A percentile compares a stretch with the other conserved stretches of the same genome.
Evolutionary conservation across 2,888 invertebrate genomes (phyloP).

Genomic region (Trypoxylon attenuatum): DNA sequence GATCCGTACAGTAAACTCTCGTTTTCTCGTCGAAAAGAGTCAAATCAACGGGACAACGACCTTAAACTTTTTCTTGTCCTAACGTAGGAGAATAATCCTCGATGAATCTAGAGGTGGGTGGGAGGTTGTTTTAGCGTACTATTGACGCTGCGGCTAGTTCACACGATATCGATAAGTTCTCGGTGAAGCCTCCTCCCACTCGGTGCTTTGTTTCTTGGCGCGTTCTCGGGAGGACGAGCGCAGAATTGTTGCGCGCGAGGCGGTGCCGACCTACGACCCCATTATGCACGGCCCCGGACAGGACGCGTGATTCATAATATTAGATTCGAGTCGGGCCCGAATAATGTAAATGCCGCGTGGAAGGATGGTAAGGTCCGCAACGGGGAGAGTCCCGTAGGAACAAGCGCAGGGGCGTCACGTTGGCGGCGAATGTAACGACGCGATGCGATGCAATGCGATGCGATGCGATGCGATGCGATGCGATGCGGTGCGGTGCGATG

Average conservation of each 20-base stretch:
- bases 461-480: too few species aligned
- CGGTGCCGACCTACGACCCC: slow-evolving; percentile 61
- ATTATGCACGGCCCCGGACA: slow-evolving; percentile 59
- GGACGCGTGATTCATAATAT: slow-evolving; percentile 65
- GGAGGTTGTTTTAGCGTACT: too few species aligned
- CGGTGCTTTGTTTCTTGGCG: slow-evolving; percentile 40
- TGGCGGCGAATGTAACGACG: slow-evolving; percentile 60
- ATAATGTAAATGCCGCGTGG: slow-evolving; percentile 60
- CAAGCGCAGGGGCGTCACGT: slow-evolving; percentile 66
- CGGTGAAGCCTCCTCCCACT: neutral
- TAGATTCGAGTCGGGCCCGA: slow-evolving; percentile 62
- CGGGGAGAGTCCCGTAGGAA: slow-evolving; percentile 49
- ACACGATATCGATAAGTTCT: too few species aligned
- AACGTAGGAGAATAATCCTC: too few species aligned
- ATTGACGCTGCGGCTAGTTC: too few species aligned
- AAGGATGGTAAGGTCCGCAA: slow-evolving; percentile 34
- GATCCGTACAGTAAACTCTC: too few species aligned
- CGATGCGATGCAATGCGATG: too few species aligned
- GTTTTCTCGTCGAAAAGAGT: too few species aligned
- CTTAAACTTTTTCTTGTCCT: too few species aligned
- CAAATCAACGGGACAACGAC: too few species aligned
- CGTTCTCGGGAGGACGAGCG: slow-evolving; percentile 29
- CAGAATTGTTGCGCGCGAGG: slow-evolving; percentile 51
- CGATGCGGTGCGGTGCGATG: too few species aligned
- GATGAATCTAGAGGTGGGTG: too few species aligned